Evolutionary conservation across 2,113 vertebrate genomes (phyloP).

Genomic region (Pterocles gutturalis): DNA sequence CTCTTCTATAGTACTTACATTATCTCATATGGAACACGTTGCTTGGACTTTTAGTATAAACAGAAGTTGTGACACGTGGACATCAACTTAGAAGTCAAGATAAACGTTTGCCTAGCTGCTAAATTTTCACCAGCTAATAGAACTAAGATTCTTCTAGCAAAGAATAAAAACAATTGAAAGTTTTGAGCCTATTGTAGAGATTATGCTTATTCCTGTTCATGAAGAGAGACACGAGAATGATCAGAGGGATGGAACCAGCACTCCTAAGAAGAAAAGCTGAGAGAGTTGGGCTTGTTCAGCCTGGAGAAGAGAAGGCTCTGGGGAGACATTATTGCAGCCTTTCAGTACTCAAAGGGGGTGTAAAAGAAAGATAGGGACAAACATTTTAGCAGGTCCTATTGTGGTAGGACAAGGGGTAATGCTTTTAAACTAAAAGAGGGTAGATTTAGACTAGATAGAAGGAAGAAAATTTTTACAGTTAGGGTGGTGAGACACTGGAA

Average conservation of each 20-base stretch:
- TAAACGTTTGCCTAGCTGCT: background rate
- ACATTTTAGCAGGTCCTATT: too few relatives aligned
- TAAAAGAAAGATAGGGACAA: background rate
- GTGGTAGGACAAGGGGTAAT: too few relatives aligned
- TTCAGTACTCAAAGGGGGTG: background rate
- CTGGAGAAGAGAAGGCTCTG: background rate
- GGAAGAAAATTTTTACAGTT: background rate
- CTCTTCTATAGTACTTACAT: background rate
- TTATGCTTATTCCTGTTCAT: background rate
- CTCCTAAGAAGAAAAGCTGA: background rate
- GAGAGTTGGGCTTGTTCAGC: background rate
- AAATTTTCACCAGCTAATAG: background rate
- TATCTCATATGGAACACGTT: background rate
- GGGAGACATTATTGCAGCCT: background rate
- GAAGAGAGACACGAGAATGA: background rate
- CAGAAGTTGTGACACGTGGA: background rate
- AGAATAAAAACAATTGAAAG: background rate
- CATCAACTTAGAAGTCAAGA: background rate
- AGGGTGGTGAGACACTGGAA: background rate
- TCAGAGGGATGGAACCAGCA: background rate
- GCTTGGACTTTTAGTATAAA: background rate
- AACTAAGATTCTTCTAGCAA: background rate
- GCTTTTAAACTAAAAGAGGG: background rate
- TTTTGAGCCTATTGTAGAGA: background rate
- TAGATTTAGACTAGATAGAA: background rate